Conservation (phyloP, 2,888 invertebrate genomes). For the Oscheius myriophilus region DNA sequence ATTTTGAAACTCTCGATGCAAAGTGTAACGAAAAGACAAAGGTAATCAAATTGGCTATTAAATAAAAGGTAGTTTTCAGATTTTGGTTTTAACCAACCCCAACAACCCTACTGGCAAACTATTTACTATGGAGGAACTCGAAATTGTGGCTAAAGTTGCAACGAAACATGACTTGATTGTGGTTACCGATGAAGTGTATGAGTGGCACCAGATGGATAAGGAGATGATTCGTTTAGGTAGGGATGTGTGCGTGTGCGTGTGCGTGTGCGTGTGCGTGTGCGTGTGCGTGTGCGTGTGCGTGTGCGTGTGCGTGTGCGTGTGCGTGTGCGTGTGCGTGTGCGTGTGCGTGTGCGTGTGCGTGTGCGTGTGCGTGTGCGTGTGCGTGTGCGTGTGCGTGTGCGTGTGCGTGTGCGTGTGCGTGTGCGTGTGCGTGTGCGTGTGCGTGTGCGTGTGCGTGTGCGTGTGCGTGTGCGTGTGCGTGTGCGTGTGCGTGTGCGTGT, state of each 20-base stretch:
- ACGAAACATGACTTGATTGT: slow-evolving; percentile 91
- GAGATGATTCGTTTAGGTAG: slow-evolving; percentile 88
- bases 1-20: slow-evolving; percentile 82
- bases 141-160: slow-evolving; percentile 84
- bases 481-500: slow-evolving; percentile 47
- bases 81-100: slow-evolving; percentile 92
- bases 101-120: slow-evolving; percentile 94
- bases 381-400: too few species aligned
- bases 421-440: slow-evolving; percentile 49
- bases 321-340: too few species aligned
- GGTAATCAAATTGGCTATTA: slow-evolving; percentile 28
- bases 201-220: slow-evolving; percentile 89
- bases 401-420: too few species aligned
- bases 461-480: too few species aligned
- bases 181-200: slow-evolving; percentile 95
- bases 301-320: too few species aligned
- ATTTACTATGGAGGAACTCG: slow-evolving; percentile 72
- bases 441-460: too few species aligned
- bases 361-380: slow-evolving; percentile 47
- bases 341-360: too few species aligned
- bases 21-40: slow-evolving; percentile 90
- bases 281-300: too few species aligned
- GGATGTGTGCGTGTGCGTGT: background rate
- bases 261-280: too few species aligned
- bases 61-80: slow-evolving; percentile 68